Base-by-base conservation (phyloP, 1,140 invertebrate genomes). In the Bacillus rossius region DNA sequence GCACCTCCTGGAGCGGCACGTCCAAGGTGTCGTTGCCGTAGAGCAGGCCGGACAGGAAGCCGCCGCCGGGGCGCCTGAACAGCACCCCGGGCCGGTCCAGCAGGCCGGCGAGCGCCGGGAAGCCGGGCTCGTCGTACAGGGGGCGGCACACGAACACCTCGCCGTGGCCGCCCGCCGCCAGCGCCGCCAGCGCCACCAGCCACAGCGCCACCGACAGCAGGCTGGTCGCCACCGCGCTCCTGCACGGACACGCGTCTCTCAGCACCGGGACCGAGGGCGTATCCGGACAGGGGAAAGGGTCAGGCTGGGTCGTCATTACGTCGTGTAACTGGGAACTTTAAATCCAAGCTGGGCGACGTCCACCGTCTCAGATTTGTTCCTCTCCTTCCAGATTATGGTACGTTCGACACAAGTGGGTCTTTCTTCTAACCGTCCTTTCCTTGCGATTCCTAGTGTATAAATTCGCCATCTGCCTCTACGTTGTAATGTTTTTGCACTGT, bases 81-180 rank as follows among this genome's bases (percentile, higher is more conserved):
- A 83, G 74, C 10, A 56, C 54, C 23, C 81, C 82, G 3, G 81
- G 81, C 47, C 75, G 73, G 66, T 87, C 82, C 50, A 86, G 70
- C 22, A 86, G 72, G 60, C 77, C 75, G 38, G 77, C 72, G 17
- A 86, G 66, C n/a, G 78, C 76, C 14, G 72, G 69, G 63, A 81
- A 86, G 41, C 80, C 69, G 2, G 80, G 78, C 23, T 74, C 71
- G 45, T 83, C 81, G 68, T 84, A 81, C 2, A 87, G 68, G 0
- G 84, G 77, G 45, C 80, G 77, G 60, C 84, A 87, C 14, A 86
- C 70, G 58, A 84, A 81, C 67, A 63, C 64, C 38, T 71, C 66
- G 3, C 63, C 62, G 43, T 71, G 68, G 5, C 68, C 66, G n/a
- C 68, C 67, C 4, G 69, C 34, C 8, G 69, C 29, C 4, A 71